phyloP scores from a whole-genome alignment of 1,140 invertebrate genomes.

The Parasteatoda tepidariorum region DNA sequence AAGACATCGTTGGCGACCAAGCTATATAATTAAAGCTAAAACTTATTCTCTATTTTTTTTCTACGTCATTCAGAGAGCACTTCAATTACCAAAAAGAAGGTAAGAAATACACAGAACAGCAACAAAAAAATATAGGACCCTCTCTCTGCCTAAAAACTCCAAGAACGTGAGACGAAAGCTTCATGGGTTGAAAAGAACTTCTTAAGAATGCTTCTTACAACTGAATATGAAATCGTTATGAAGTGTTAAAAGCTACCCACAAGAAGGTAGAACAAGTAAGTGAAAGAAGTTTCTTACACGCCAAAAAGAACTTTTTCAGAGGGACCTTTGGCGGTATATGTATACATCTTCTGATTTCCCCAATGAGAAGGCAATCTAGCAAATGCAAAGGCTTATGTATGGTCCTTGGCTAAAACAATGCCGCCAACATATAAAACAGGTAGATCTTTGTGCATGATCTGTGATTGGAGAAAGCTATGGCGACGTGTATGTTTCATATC shows the following conservation, averaged over 20 bases:
- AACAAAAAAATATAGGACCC: too few relatives aligned
- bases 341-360: conserved; percentile 20
- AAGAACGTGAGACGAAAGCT: neutral
- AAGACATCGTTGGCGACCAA: too few relatives aligned
- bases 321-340: neutral
- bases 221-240: conserved; percentile 20
- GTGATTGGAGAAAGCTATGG: neutral
- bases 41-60: too few relatives aligned
- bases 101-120: too few relatives aligned
- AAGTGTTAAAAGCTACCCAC: conserved; percentile 17
- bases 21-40: too few relatives aligned
- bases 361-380: conserved; percentile 11
- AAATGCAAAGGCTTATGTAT: conserved; percentile 1
- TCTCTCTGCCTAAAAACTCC: too few relatives aligned
- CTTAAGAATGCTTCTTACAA: neutral
- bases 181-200: neutral
- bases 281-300: neutral
- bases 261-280: neutral
- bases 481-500: neutral
- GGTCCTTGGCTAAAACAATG: neutral
- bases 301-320: neutral
- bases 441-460: neutral
- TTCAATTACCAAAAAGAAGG: too few relatives aligned
- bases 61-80: too few relatives aligned
- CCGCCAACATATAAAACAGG: neutral